Base-by-base conservation (phyloP, 2,797 vertebrate genomes). In the Urosaurus nigricauda region DNA sequence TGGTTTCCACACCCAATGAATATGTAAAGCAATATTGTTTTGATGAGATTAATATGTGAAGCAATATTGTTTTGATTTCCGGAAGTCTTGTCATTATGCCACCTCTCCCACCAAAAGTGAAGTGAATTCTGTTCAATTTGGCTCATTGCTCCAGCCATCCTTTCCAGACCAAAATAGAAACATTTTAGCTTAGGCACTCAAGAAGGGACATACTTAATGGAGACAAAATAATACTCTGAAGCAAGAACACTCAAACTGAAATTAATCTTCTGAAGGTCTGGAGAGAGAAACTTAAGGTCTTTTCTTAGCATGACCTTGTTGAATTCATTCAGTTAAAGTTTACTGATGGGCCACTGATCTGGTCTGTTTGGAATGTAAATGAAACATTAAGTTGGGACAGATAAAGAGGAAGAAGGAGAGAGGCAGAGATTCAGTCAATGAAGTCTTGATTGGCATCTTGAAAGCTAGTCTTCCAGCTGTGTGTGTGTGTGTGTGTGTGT, bases 311-410 rank as follows among this genome's bases (percentile, higher is more conserved):
- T 86, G 86, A 85, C 60, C 13, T 91, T 71, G 94, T 94, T 93
- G 88, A 81, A 93, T 70, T 89, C 95, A 60, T 78, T 58, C 75
- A 89, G 70, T 74, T 70, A 77, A 73, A 88, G 40, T 94, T 91
- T 88, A 92, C 73, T 90, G 77, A 86, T 60, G 26, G 43, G 19
- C 89, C 73, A 80, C 24, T 78, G 56, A 82, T 94, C 91, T 84
- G 91, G n/a, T 84, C 89, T 92, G 70, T 63, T 92, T 56, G n/a
- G 37, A 84, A 93, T 90, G 77, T 56, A 95, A 95, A 95, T 92
- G 43, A 89, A 95, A 93, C 79, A 90, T 91, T 87, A 92, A 29
- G 63, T 16, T 60, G 65, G 83, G 63, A 19, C 24, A 93, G 89
- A 87, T 85, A 91, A 92, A 94, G 87, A 93, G 65, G 43, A 92